These are phyloP conservation scores for Ctenoplectra terminalis DNA, from an alignment of 1,140 invertebrate genomes.

Conservation along the genomic window DNA sequence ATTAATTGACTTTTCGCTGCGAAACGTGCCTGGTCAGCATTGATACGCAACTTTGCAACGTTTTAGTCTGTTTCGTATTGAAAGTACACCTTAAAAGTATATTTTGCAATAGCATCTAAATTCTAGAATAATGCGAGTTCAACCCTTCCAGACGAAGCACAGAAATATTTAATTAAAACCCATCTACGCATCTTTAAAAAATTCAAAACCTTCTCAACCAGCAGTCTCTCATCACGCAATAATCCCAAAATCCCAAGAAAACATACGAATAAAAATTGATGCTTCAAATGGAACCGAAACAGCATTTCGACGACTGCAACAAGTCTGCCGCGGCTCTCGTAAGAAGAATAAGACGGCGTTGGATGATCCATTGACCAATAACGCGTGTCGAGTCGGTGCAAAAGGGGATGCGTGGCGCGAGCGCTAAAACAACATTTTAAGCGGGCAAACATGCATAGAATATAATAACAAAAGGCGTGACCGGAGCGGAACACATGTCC, in stretches of 20 bases:
- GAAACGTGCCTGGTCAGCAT: neutral
- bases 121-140: too few relatives aligned
- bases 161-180: too few relatives aligned
- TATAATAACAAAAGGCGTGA: constrained; percentile 83
- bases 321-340: neutral
- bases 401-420: constrained; percentile 50
- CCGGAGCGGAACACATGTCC: constrained; percentile 83
- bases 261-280: too few relatives aligned
- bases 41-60: neutral
- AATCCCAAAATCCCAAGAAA: too few relatives aligned
- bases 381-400: constrained; percentile 57
- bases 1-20: neutral
- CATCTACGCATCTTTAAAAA: too few relatives aligned
- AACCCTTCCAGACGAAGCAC: too few relatives aligned
- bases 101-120: too few relatives aligned
- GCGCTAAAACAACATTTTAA: constrained; percentile 79
- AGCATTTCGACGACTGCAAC: neutral
- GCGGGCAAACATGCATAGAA: constrained; percentile 79
- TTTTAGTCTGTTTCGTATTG: neutral
- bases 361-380: constrained; percentile 30
- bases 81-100: neutral
- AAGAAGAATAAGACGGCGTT: constrained; percentile 16
- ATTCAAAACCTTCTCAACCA: too few relatives aligned
- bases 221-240: too few relatives aligned
- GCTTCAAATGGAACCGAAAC: neutral